Base-by-base conservation (phyloP, 2,797 vertebrate species). In the Calcarius lapponicus region DNA sequence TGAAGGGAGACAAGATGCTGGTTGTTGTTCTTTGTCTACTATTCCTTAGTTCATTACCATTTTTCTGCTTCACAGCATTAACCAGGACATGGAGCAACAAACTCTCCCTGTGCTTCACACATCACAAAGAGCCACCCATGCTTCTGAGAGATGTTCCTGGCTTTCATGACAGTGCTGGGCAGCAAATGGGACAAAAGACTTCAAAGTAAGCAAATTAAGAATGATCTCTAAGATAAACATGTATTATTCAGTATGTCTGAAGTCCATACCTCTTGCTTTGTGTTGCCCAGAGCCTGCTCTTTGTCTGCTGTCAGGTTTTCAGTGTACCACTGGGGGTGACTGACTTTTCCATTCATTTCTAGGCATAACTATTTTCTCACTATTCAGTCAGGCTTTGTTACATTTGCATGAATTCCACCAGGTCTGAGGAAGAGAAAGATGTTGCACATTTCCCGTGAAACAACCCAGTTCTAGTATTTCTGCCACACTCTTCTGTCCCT, bases 191-290 rank as follows among this genome's bases (percentile, higher is more conserved):
- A 88, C 47, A 86, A 90, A 92, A 79, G 32, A 20, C 28, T 57
- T 86, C 42, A 34, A 86, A 94, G 90, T 76, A 84, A 34, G 73
- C 32, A 90, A 94, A 84, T 83, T 92, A 79, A 91, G 62, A 85
- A 83, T 71, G 91, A 93, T 88, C 56, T 81, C n/a, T 86, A 75
- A 93, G 80, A 92, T 88, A 91, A 95, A 94, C 64, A 91, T 22
- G 48, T 61, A 64, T 84, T 96, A 88, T 92, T 95, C 70, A 70
- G 32, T 61, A 80, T 47, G 67, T 69, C 87, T 96, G 87, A 72
- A 76, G 82, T 69, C 76, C 56, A 5, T 82, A 67, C 53, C 45
- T 94, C 79, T 85, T 42, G 13, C 38, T 91, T 65, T 92, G 86
- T 80, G 67, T 47, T 15, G 1, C 54, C 43, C 56, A 34, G 76